Conservation (phyloP, 2,888 invertebrate genomes). For the Lithodes maja region DNA sequence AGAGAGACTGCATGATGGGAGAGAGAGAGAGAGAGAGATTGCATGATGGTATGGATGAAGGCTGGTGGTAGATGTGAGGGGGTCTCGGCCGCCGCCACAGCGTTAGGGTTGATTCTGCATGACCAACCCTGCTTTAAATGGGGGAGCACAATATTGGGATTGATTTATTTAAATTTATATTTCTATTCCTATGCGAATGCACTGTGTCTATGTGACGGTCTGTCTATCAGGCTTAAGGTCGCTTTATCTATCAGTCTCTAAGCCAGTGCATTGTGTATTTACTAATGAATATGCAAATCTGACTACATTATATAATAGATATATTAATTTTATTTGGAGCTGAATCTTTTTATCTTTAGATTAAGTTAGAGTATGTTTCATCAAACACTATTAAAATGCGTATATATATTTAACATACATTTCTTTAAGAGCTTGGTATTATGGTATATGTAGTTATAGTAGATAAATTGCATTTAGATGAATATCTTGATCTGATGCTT, state of each 20-base stretch:
- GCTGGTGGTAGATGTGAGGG: constrained; percentile 23
- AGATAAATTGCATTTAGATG: too few species aligned
- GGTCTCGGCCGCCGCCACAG: background rate
- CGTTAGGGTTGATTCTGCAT: constrained; percentile 40
- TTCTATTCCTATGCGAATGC: constrained; percentile 23
- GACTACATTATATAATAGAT: too few species aligned
- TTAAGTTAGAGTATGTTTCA: too few species aligned
- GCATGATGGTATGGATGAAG: background rate
- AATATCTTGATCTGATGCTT: too few species aligned
- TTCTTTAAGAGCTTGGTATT: too few species aligned
- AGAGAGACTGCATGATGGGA: background rate
- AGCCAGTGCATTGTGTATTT: background rate
- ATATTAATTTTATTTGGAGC: too few species aligned
- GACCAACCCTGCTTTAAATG: constrained; percentile 46
- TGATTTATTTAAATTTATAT: constrained; percentile 41
- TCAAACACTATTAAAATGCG: too few species aligned
- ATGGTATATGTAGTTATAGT: too few species aligned
- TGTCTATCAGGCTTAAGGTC: constrained; percentile 3
- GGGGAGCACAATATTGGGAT: constrained; percentile 45
- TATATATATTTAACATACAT: too few species aligned
- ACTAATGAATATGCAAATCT: background rate
- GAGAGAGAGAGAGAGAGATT: constrained; percentile 4
- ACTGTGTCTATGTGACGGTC: constrained; percentile 12
- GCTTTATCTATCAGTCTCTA: background rate
- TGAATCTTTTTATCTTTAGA: too few species aligned